Evolutionary conservation across 2,113 vertebrate genomes (phyloP).

Genomic region (Redunca redunca): DNA sequence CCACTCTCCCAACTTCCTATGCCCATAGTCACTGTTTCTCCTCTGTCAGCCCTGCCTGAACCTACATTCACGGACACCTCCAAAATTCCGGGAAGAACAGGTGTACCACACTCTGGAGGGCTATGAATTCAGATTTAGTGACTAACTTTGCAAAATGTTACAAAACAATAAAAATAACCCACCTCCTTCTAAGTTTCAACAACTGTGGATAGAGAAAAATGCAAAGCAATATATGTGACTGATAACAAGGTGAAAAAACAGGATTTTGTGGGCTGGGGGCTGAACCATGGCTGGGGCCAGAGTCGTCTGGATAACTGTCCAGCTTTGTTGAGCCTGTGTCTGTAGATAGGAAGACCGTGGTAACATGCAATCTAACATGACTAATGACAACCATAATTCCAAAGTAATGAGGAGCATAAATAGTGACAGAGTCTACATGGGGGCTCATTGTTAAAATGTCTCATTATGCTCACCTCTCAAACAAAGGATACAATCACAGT

Average conservation of each 20-base stretch:
- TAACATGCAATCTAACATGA: neutral
- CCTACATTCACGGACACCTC: accelerated
- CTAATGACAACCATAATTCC: neutral
- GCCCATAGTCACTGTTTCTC: neutral
- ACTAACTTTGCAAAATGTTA: neutral
- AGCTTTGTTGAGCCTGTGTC: neutral
- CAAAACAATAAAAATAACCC: neutral
- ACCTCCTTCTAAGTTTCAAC: neutral
- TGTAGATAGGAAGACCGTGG: neutral
- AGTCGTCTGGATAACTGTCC: neutral
- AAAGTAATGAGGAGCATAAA: neutral
- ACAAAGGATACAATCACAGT: neutral
- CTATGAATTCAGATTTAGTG: neutral
- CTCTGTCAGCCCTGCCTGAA: neutral
- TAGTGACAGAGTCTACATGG: neutral
- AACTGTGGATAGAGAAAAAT: neutral
- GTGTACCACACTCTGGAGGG: neutral
- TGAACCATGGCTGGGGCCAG: neutral
- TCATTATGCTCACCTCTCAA: neutral
- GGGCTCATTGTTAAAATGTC: neutral
- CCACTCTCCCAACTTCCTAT: neutral
- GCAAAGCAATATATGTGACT: neutral
- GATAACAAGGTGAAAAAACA: neutral
- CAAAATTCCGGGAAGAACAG: neutral
- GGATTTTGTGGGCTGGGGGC: neutral